Percentiles rank a stretch among this genome's conserved stretches.
Evolutionary conservation across 2,797 vertebrate genomes (phyloP).

Genomic region (Malacoraja senta): DNA sequence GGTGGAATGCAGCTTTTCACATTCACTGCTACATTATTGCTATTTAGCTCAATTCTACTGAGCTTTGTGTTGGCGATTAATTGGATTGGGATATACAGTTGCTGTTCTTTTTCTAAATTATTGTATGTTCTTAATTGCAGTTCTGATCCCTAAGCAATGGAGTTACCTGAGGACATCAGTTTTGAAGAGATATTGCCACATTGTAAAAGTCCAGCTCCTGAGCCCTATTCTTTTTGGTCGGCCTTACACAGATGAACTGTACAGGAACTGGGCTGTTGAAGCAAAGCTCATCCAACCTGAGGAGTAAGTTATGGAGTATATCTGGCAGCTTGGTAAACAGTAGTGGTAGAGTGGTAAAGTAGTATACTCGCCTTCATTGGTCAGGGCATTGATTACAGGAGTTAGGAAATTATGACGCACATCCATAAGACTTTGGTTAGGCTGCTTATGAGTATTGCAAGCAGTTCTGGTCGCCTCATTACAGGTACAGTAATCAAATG

Average conservation of each 20-base stretch:
- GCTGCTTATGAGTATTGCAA: too few relatives aligned
- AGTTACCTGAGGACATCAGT: constrained; percentile 33
- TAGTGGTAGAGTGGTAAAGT: too few relatives aligned
- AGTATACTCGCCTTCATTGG: too few relatives aligned
- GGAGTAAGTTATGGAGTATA: constrained; percentile 12
- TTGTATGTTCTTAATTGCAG: not conserved
- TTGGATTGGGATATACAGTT: not conserved
- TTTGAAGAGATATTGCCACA: constrained; percentile 28
- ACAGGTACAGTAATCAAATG: too few relatives aligned
- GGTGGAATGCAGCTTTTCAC: not conserved
- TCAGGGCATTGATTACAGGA: too few relatives aligned
- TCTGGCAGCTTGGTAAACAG: not conserved
- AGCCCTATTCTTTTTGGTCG: constrained; percentile 23
- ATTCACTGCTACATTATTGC: not conserved
- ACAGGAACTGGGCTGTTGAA: constrained; percentile 15
- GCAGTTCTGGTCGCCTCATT: too few relatives aligned
- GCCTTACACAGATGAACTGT: not conserved
- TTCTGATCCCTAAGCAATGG: constrained; percentile 20
- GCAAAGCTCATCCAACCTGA: constrained; percentile 3
- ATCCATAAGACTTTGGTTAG: too few relatives aligned
- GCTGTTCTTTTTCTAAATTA: not conserved
- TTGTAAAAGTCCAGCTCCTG: constrained; percentile 29
- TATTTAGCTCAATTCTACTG: not conserved
- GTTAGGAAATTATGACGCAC: too few relatives aligned
- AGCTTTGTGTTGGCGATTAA: not conserved